Evolutionary conservation across 2,113 vertebrate genomes (phyloP).

Genomic region (Ceratotherium simum): DNA sequence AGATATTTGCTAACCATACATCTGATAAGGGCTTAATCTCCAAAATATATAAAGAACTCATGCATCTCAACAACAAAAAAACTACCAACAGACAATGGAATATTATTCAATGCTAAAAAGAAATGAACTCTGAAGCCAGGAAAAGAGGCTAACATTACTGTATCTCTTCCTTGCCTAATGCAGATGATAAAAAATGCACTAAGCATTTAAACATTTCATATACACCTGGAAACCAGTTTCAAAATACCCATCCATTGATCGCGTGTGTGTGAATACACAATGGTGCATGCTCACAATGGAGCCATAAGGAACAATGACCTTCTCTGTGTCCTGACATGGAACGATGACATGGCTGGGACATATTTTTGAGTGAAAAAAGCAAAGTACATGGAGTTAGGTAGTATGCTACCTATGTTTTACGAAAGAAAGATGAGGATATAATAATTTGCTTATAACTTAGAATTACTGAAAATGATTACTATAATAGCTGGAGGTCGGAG

Average conservation of each 20-base stretch:
- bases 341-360: not conserved
- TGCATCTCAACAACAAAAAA: too few relatives aligned
- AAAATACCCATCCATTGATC: too few relatives aligned
- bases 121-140: not conserved
- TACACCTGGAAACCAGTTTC: rapidly evolving
- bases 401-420: not conserved
- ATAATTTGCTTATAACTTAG: not conserved
- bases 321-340: too few relatives aligned
- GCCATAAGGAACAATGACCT: too few relatives aligned
- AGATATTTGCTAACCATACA: too few relatives aligned
- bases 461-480: not conserved
- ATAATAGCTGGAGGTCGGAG: not conserved
- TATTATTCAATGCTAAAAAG: not conserved
- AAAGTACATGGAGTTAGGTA: not conserved
- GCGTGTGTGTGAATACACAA: too few relatives aligned
- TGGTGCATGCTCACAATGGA: too few relatives aligned
- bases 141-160: not conserved
- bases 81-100: too few relatives aligned
- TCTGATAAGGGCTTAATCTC: too few relatives aligned
- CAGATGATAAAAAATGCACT: not conserved
- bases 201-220: too few relatives aligned
- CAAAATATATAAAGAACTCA: too few relatives aligned
- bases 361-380: not conserved
- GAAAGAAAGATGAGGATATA: not conserved
- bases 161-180: not conserved